Conservation (phyloP, 2,888 invertebrate species). For the Germaria angustata region DNA sequence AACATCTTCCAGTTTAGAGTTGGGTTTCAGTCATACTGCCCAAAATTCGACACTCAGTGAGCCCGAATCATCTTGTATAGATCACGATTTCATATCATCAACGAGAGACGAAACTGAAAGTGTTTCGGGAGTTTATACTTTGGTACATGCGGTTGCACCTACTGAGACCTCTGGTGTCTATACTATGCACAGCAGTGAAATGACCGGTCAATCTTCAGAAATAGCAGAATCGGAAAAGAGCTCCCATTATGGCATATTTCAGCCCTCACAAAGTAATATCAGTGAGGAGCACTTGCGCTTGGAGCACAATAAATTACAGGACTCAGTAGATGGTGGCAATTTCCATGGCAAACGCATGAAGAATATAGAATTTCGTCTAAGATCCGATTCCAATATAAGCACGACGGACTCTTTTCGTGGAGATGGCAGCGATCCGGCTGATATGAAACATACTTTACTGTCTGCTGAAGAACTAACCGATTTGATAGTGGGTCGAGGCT, state of each 20-base stretch:
- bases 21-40: slow-evolving; percentile 92
- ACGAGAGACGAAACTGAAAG: slow-evolving; percentile 79
- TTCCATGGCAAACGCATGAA: slow-evolving; percentile 74
- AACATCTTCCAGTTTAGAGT: slow-evolving; percentile 89
- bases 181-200: slow-evolving; percentile 86
- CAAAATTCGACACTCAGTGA: slow-evolving; percentile 91
- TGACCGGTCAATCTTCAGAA: slow-evolving; percentile 83
- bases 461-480: slow-evolving; percentile 92
- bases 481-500: slow-evolving; percentile 88
- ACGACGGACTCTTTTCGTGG: slow-evolving; percentile 90
- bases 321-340: slow-evolving; percentile 82
- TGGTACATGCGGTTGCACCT: slow-evolving; percentile 84
- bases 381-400: slow-evolving; percentile 90
- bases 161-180: slow-evolving; percentile 93
- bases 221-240: slow-evolving; percentile 82
- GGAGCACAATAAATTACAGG: slow-evolving; percentile 79
- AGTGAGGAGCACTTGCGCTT: slow-evolving; percentile 72
- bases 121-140: slow-evolving; percentile 83
- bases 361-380: slow-evolving; percentile 83
- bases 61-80: slow-evolving; percentile 84
- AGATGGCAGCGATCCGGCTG: slow-evolving; percentile 93
- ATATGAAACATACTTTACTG: slow-evolving; percentile 86
- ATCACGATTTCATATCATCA: slow-evolving; percentile 81
- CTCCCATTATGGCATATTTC: slow-evolving; percentile 83
- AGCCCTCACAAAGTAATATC: slow-evolving; percentile 81